Evolutionary conservation across 2,113 vertebrate species (phyloP).

Genomic region (Okapia johnstoni): DNA sequence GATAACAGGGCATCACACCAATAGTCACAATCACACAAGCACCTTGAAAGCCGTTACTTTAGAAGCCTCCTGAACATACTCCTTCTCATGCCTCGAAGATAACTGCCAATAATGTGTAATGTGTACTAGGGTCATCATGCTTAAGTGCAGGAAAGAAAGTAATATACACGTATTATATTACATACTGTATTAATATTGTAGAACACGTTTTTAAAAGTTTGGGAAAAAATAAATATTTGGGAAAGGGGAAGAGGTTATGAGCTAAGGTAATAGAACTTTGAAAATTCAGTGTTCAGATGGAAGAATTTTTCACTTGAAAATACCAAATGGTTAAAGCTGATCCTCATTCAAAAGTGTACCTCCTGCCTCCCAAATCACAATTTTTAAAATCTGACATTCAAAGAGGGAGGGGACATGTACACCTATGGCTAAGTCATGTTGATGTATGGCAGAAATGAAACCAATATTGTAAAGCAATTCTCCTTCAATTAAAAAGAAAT

Average conservation of each 20-base stretch:
- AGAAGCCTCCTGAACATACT: neutral
- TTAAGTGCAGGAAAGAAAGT: neutral
- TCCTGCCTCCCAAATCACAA: neutral
- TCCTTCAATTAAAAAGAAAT: neutral
- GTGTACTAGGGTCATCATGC: neutral
- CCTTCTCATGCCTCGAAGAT: neutral
- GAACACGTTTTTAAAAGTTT: neutral
- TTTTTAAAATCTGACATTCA: neutral
- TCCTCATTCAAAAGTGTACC: neutral
- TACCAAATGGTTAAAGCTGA: neutral
- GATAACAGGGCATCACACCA: neutral
- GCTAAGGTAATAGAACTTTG: neutral
- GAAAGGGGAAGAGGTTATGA: neutral
- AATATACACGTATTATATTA: neutral
- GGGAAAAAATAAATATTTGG: neutral
- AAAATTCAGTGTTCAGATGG: neutral
- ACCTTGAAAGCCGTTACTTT: neutral
- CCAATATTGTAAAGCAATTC: neutral
- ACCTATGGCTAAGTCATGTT: neutral
- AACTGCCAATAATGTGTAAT: neutral
- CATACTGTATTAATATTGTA: neutral
- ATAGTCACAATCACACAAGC: neutral
- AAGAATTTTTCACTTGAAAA: slow-evolving; percentile 15
- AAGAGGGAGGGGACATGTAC: neutral
- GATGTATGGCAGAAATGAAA: neutral